phyloP scores from a whole-genome alignment of 2,797 vertebrate species.

The Pelodytes ibericus region DNA sequence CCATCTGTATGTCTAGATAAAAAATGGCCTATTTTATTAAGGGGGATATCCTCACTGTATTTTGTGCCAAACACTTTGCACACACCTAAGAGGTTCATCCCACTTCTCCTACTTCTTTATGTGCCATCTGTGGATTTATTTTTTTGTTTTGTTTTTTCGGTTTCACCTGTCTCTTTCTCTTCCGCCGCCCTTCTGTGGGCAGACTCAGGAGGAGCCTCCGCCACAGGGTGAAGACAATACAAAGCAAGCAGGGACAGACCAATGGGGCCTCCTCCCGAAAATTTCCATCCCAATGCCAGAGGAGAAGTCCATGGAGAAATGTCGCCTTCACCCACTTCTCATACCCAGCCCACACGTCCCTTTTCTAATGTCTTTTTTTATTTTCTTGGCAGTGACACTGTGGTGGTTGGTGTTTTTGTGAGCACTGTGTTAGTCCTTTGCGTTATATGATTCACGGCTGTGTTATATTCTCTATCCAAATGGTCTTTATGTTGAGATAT shows the following conservation, averaged over 20 bases:
- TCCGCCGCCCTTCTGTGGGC: constrained; percentile 83
- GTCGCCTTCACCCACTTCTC: constrained; percentile 73
- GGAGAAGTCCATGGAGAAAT: constrained; percentile 76
- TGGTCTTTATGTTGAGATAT: too few relatives aligned
- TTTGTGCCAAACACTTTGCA: constrained; percentile 69
- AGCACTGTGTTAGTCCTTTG: constrained; percentile 43
- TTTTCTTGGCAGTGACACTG: constrained; percentile 81
- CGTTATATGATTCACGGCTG: neutral
- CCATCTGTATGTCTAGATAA: neutral
- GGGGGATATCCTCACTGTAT: neutral
- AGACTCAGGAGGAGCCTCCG: constrained; percentile 83
- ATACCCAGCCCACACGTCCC: constrained; percentile 76
- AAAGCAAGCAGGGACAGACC: constrained; percentile 75
- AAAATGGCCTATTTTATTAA: neutral
- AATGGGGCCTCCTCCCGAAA: constrained; percentile 74
- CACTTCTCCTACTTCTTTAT: constrained; percentile 24
- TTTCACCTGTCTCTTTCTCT: constrained; percentile 92
- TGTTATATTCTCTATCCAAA: neutral
- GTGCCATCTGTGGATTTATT: constrained; percentile 66
- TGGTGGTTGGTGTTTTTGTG: constrained; percentile 89
- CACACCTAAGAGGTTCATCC: constrained; percentile 63
- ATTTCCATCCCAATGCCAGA: constrained; percentile 83
- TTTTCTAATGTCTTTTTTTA: constrained; percentile 83
- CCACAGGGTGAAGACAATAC: constrained; percentile 80
- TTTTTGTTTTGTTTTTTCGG: constrained; percentile 83